Base-by-base conservation (phyloP, 2,888 invertebrate species). In the Nesidiocoris tenuis region DNA sequence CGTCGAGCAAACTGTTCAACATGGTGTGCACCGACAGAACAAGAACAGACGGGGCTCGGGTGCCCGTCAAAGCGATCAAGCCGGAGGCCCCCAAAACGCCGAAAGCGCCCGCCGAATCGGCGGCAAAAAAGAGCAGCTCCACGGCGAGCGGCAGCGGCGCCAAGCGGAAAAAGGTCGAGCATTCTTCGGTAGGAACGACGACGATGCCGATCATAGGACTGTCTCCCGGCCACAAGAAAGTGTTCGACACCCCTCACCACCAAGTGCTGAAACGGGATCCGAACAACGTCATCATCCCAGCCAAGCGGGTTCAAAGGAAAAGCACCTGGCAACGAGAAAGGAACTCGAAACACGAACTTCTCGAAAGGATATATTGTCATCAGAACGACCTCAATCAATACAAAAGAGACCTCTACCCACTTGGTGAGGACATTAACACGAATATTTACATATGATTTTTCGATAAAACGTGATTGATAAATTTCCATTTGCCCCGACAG, bases 301-400 rank as follows among this genome's bases (percentile, higher is more conserved):
- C 80, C 7, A 80, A 80, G 65, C 66, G 76, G 57, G 59, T 74
- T 61, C 70, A 74, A 18, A 78, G 80, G 16, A 80, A 80, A 72
- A 80, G 79, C 21, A 81, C 80, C 24, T 81, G 81, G 81, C 80
- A 80, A 59, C 78, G 80, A 64, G 81, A 81, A 76, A 77, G 79
- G 61, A 80, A 81, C 55, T 78, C 80, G 17, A 79, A 80, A 61
- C 88, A 88, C 79, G 88, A 88, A 81, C 86, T 87, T 0, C 81
- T 88, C 74, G 87, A 88, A 81, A 87, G 88, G 86, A 87, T 88
- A 87, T 84, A 86, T 63, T 79, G 80, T 81, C 77, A 83, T 81
- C 79, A 80, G 39, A 79, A 80, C 56, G 76, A 80, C 17, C 76
- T 80, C 63, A 79, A 77, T 64, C 81, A 81, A 66, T 79, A 80